phyloP scores from a whole-genome alignment of 1,140 invertebrate genomes.

The Matsumurasca onukii region DNA sequence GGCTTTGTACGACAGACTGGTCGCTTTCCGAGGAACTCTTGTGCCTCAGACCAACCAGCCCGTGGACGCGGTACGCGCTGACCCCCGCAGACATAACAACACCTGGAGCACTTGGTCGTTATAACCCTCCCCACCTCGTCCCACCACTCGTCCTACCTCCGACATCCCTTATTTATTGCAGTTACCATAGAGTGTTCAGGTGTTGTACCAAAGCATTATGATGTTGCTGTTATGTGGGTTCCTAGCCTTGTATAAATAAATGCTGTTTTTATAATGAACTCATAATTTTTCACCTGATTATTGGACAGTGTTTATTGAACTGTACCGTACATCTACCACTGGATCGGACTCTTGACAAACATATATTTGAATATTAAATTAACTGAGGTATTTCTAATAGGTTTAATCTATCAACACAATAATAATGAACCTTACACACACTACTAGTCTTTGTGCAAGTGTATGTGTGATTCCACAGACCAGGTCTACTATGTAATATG shows the following conservation, averaged over 20 bases:
- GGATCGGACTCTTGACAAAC: no score
- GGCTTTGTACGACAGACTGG: conserved; percentile 48
- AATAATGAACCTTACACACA: no score
- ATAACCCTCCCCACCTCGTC: not conserved
- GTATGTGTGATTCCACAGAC: no score
- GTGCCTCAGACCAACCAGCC: conserved; percentile 46
- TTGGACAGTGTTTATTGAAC: no score
- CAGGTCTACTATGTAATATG: no score
- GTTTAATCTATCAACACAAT: no score
- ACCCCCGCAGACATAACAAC: conserved; percentile 51
- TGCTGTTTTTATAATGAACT: conserved; percentile 1
- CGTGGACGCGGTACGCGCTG: conserved; percentile 48
- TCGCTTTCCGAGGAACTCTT: conserved; percentile 46
- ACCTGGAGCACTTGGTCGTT: conserved; percentile 52
- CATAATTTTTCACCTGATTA: no score
- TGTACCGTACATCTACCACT: no score
- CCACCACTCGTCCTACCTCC: not conserved
- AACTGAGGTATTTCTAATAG: no score
- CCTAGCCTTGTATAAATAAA: not conserved
- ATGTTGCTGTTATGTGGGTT: conserved; percentile 2
- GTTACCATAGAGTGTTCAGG: conserved; percentile 19
- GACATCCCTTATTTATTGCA: conserved; percentile 17
- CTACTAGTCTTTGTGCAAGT: no score
- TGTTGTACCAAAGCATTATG: conserved; percentile 3
- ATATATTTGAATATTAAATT: no score